Evolutionary conservation across 1,140 invertebrate genomes (phyloP).

Genomic region (Cyclargus thomasi): DNA sequence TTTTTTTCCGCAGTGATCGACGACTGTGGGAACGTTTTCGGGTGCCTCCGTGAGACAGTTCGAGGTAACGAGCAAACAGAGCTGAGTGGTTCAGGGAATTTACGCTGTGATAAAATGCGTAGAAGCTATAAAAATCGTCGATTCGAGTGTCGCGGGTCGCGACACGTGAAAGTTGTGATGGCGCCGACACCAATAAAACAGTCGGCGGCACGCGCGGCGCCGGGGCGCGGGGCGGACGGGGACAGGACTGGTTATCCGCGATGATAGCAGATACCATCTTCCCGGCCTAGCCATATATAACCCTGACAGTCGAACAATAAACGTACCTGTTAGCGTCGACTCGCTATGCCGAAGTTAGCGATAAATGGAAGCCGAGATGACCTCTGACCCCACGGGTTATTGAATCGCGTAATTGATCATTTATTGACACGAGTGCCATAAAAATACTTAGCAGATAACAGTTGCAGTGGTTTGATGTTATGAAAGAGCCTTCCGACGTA

Average conservation of each 20-base stretch:
- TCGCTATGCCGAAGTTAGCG: constrained; percentile 36
- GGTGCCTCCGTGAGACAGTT: constrained; percentile 65
- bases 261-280: constrained; percentile 58
- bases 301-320: constrained; percentile 62
- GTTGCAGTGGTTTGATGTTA: neutral
- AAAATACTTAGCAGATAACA: neutral
- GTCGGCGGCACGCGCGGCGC: constrained; percentile 53
- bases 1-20: constrained; percentile 68
- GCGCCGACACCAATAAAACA: constrained; percentile 70
- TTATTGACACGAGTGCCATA: constrained; percentile 16
- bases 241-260: constrained; percentile 35
- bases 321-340: constrained; percentile 56
- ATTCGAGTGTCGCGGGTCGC: constrained; percentile 67
- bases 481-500: neutral
- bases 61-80: constrained; percentile 64
- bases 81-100: constrained; percentile 62
- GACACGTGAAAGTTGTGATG: constrained; percentile 67
- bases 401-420: constrained; percentile 8
- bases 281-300: constrained; percentile 50
- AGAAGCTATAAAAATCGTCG: constrained; percentile 59
- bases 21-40: constrained; percentile 71
- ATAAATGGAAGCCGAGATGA: constrained; percentile 54
- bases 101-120: constrained; percentile 40
- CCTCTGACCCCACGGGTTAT: constrained; percentile 33
- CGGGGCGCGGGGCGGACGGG: constrained; percentile 34